Evolutionary conservation across 1,140 invertebrate genomes (phyloP).

Genomic region (Drosophila sp.): DNA sequence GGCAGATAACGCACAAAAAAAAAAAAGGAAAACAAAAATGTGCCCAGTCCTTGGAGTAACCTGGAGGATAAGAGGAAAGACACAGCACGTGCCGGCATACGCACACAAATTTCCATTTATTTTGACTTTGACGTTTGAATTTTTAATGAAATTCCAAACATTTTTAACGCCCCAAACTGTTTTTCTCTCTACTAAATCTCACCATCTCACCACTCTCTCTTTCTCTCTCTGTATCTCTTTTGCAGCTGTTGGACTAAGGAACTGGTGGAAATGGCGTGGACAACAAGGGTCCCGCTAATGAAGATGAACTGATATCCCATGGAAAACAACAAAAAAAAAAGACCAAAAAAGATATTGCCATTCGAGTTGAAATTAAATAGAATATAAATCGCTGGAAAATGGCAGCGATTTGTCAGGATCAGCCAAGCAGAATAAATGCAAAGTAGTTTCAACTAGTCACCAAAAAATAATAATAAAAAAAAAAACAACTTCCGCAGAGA

Average conservation of each 20-base stretch:
- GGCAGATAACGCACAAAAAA: conserved; percentile 49
- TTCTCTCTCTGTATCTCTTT: conserved; percentile 30
- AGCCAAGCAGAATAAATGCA: conserved; percentile 74
- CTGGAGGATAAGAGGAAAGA: conserved; percentile 23
- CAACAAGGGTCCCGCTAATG: conserved; percentile 57
- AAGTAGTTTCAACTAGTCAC: conserved; percentile 56
- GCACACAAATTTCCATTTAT: conserved; percentile 74
- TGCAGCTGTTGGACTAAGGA: conserved; percentile 43
- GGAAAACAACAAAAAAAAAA: neutral
- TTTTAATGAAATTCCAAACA: conserved; percentile 81
- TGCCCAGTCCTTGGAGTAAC: conserved; percentile 24
- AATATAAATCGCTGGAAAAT: conserved; percentile 80
- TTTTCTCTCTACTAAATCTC: conserved; percentile 25
- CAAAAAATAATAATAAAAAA: neutral
- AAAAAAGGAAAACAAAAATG: conserved; percentile 20
- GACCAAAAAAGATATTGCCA: conserved; percentile 32
- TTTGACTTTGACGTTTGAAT: conserved; percentile 79
- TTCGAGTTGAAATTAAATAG: conserved; percentile 70
- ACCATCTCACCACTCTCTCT: conserved; percentile 13
- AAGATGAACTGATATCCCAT: conserved; percentile 73
- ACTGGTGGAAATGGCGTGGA: conserved; percentile 22
- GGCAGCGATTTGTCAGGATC: conserved; percentile 73
- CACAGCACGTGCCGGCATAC: conserved; percentile 61
- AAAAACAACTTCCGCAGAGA: neutral
- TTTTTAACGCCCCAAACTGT: conserved; percentile 70